Percentiles rank a stretch among this genome's conserved stretches.
phyloP scores from a whole-genome alignment of 2,888 invertebrate species.

The Microplitis manilae region DNA sequence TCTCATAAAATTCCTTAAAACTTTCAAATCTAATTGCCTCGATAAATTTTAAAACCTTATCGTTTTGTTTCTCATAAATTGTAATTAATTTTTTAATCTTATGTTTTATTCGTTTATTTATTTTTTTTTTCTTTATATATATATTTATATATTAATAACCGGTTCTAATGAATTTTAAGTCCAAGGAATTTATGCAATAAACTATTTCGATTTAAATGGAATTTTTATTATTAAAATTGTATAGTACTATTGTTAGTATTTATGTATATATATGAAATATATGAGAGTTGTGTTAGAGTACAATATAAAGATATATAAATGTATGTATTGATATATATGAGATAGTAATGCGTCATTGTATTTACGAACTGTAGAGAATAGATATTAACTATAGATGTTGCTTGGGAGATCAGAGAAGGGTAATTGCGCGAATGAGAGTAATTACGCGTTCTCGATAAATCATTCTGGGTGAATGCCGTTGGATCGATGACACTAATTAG shows the following conservation, averaged over 20 bases:
- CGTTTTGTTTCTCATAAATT: slow-evolving; percentile 11
- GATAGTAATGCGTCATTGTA: background rate
- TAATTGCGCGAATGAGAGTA: slow-evolving; percentile 47
- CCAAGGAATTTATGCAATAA: slow-evolving; percentile 10
- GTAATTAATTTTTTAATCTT: slow-evolving; percentile 7
- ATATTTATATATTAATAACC: slow-evolving; percentile 14
- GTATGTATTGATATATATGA: slow-evolving; percentile 16
- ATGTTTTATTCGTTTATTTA: background rate
- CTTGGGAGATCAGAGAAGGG: slow-evolving; percentile 32
- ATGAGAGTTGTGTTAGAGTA: background rate
- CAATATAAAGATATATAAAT: slow-evolving; percentile 3
- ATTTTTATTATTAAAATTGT: slow-evolving; percentile 18
- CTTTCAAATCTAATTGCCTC: slow-evolving; percentile 9
- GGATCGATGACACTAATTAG: slow-evolving; percentile 52
- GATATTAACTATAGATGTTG: slow-evolving; percentile 18
- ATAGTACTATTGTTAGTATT: background rate
- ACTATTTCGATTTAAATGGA: slow-evolving; percentile 8
- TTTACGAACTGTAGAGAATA: slow-evolving; percentile 7
- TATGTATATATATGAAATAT: background rate
- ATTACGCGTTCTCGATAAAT: slow-evolving; percentile 50
- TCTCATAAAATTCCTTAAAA: slow-evolving; percentile 7
- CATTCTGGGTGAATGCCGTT: slow-evolving; percentile 45
- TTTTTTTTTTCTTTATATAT: background rate
- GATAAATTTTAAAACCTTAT: slow-evolving; percentile 10
- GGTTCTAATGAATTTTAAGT: slow-evolving; percentile 32